These are phyloP conservation scores for Aphelenchoides avenae DNA, from an alignment of 1,140 invertebrate genomes.

Conservation along the genomic window DNA sequence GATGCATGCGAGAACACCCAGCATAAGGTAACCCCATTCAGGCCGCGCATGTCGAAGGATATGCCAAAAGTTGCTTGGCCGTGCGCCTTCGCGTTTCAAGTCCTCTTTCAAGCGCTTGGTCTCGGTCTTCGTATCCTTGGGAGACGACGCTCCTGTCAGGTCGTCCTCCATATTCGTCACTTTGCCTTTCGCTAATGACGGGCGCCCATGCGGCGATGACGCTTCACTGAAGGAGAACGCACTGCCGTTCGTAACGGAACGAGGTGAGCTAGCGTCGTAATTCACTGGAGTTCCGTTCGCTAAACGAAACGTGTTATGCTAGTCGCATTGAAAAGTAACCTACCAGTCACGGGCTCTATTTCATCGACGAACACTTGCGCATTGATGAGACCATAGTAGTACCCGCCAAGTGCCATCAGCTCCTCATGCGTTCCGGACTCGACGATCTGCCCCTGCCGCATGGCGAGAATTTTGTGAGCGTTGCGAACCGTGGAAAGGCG, in stretches of 20 bases:
- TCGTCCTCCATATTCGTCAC: conserved; percentile 5
- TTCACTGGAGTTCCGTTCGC: neutral
- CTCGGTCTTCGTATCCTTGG: conserved; percentile 10
- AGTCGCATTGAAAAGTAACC: conserved; percentile 7
- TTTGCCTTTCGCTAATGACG: neutral
- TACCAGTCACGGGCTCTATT: conserved; percentile 18
- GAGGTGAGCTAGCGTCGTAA: neutral
- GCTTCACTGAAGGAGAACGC: neutral
- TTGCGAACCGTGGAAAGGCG: conserved; percentile 69
- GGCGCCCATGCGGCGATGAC: neutral
- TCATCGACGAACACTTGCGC: conserved; percentile 7
- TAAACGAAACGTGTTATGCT: neutral
- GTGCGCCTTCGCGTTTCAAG: conserved; percentile 16
- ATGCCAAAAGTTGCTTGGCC: conserved; percentile 23
- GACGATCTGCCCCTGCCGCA: conserved; percentile 31
- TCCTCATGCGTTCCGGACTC: conserved; percentile 44
- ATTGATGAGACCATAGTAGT: conserved; percentile 13
- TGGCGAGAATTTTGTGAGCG: conserved; percentile 66
- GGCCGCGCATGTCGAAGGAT: conserved; percentile 19
- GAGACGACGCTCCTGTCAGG: too few relatives aligned
- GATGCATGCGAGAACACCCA: conserved; percentile 15
- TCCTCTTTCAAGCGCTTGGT: conserved; percentile 27
- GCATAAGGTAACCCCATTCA: conserved; percentile 14
- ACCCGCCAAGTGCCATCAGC: conserved; percentile 9
- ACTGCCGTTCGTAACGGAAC: neutral